Base-by-base conservation (phyloP, 2,888 invertebrate species). In the Yponomeuta cagnagella region DNA sequence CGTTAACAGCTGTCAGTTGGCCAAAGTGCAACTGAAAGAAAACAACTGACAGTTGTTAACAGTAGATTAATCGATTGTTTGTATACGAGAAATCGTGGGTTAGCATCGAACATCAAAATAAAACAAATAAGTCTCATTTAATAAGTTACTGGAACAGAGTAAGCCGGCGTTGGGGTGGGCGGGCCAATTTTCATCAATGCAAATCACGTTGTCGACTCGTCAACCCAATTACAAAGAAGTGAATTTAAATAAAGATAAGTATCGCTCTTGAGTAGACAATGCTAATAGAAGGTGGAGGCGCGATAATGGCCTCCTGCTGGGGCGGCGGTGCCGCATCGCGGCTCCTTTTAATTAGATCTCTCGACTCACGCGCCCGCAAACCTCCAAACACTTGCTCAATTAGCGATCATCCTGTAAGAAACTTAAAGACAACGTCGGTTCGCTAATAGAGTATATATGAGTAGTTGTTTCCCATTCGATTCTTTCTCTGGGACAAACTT, bases 211-310 rank as follows among this genome's bases (percentile, higher is more conserved):
- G 91, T 90, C 90, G 89, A 91, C 90, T 91, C 90, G 91, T 92
- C 92, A 92, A 91, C 90, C 90, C 91, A 92, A 92, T 92, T 92
- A 91, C 87, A 91, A 58, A 90, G 91, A 91, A 91, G 92, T 92
- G 91, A 92, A 91, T 92, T 92, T 92, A 92, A 92, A 92, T 92
- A 92, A 92, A 91, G 92, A 91, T 92, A 91, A 92, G 92, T 92
- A 91, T 92, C 91, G 90, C 90, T 88, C 90, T 89, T 87, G 85
- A 89, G 88, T 87, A 92, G 91, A 91, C 91, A 91, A 91, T 91
- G 91, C 91, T 92, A 91, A 91, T 91, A 89, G 89, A 87, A 85
- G 86, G 84, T 81, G 89, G 90, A 88, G 89, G 89, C 89, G 90
- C 83, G 89, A 89, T 90, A 91, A 91, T 91, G 86, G 91, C 88